phyloP scores from a whole-genome alignment of 2,888 invertebrate species.

The Hemithea aestivaria region DNA sequence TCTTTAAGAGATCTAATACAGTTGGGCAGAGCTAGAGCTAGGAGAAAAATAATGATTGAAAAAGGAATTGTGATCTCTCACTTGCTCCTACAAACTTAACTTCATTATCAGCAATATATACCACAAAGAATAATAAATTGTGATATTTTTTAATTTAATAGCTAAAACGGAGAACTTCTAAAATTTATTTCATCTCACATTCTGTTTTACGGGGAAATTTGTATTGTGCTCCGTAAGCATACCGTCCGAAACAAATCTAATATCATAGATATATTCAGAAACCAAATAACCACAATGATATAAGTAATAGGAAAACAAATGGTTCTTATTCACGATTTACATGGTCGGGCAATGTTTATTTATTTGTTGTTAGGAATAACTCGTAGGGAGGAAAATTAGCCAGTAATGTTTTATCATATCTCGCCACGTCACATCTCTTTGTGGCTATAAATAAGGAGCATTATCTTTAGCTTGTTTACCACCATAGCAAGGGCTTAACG shows the following conservation, averaged over 20 bases:
- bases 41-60: no score
- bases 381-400: constrained; percentile 20
- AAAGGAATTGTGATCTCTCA: no score
- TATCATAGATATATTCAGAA: constrained; percentile 4
- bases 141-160: no score
- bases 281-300: constrained; percentile 9
- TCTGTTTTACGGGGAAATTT: neutral
- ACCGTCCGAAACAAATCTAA: constrained; percentile 6
- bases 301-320: constrained; percentile 21
- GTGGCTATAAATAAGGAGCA: constrained; percentile 14
- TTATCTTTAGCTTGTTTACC: constrained; percentile 6
- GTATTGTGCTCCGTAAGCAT: constrained; percentile 19
- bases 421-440: constrained; percentile 13
- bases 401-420: constrained; percentile 22
- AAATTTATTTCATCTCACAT: no score
- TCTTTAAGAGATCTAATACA: no score
- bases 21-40: no score
- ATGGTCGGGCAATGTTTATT: constrained; percentile 19
- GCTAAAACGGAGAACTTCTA: no score
- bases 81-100: no score
- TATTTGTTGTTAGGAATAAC: constrained; percentile 19
- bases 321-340: constrained; percentile 21
- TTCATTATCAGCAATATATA: no score
- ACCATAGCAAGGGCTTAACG: no score
- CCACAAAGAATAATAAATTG: no score